phyloP scores from a whole-genome alignment of 2,888 invertebrate genomes.

The Epirrita christyi region DNA sequence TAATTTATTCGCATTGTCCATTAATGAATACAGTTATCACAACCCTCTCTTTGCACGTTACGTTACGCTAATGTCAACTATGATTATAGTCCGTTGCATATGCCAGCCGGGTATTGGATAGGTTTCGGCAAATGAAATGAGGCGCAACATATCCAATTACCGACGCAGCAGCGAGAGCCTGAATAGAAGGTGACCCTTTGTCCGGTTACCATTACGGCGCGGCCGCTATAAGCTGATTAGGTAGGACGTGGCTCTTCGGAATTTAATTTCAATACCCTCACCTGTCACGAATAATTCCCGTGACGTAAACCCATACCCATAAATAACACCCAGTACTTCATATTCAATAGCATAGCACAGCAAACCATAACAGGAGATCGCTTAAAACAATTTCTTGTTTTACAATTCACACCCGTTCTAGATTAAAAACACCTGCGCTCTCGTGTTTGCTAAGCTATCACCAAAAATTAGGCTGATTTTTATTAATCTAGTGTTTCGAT shows the following conservation, averaged over 20 bases:
- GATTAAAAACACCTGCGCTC: constrained; percentile 34
- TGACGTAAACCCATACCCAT: not conserved
- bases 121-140: constrained; percentile 66
- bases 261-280: constrained; percentile 44
- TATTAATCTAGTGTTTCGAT: no score
- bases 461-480: constrained; percentile 32
- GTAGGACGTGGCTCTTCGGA: constrained; percentile 49
- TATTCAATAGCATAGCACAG: not conserved
- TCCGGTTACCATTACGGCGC: constrained; percentile 48
- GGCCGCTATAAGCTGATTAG: constrained; percentile 62
- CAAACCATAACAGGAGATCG: not conserved
- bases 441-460: constrained; percentile 49
- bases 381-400: constrained; percentile 4
- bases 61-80: constrained; percentile 41
- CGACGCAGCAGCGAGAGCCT: constrained; percentile 40
- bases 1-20: constrained; percentile 9
- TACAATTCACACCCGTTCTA: constrained; percentile 8
- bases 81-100: constrained; percentile 47
- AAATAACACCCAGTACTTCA: not conserved
- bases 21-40: constrained; percentile 12
- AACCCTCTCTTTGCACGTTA: constrained; percentile 31
- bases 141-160: constrained; percentile 69
- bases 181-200: constrained; percentile 47
- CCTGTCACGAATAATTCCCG: constrained; percentile 3
- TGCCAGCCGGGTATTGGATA: constrained; percentile 58